A percentile compares a stretch with the other conserved stretches of the same genome.
Conservation (phyloP, 2,888 invertebrate genomes). For the Taphrorychus bicolor region DNA sequence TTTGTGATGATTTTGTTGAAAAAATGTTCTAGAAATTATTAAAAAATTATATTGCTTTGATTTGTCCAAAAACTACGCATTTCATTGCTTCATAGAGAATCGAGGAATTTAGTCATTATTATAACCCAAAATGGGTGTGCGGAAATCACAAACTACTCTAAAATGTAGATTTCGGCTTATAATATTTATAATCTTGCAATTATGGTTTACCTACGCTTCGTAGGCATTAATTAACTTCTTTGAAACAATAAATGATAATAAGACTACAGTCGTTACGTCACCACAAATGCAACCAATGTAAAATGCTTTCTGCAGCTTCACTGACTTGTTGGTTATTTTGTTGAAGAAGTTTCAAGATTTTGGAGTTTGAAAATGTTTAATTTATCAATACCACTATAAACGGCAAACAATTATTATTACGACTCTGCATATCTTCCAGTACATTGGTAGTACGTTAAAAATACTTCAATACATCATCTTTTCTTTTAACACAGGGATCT, state of each 20-base stretch:
- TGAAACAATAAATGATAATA: no score
- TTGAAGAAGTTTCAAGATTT: background rate
- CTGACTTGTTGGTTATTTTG: background rate
- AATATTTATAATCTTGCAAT: background rate
- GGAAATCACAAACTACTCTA: background rate
- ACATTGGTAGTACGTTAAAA: background rate
- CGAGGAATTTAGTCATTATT: no score
- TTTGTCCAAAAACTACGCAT: no score
- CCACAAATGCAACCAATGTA: no score
- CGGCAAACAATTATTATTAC: background rate
- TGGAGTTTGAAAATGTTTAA: background rate
- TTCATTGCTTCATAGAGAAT: no score
- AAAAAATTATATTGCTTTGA: no score
- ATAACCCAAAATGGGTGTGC: no score
- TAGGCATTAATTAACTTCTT: background rate
- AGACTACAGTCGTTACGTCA: no score
- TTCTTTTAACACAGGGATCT: constrained; percentile 21
- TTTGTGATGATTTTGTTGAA: no score
- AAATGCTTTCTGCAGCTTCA: no score
- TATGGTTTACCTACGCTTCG: background rate
- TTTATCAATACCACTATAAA: background rate
- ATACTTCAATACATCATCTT: constrained; percentile 34
- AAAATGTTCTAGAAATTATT: no score
- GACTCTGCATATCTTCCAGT: background rate
- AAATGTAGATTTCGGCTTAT: background rate